Evolutionary conservation across 1,140 invertebrate species (phyloP), one percentile per base, ranked within the genome.

Genomic region (Spodoptera litura): DNA sequence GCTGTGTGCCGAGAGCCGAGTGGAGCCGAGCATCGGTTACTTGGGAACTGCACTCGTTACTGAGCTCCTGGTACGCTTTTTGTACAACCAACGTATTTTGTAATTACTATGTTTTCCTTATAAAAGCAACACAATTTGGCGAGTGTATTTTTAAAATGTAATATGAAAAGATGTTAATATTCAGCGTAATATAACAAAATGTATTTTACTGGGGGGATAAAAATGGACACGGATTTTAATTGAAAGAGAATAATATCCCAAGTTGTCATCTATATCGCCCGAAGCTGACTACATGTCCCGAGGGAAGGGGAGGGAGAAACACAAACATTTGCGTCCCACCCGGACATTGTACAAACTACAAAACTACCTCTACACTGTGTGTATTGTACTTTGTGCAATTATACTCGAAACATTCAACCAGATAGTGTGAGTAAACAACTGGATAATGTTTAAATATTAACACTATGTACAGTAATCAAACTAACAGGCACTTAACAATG

Each of bases 1-100:
- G 27, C 31, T 78, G 78, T 83, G 83, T 44, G 15, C 44, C 61
- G 68, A 35, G 62, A n/a, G 73, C 62, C 62, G 62, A 66, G 62
- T 49, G 62, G 62, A 49, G 52, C 49, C 78, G 78, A 73, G 61
- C 12, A 35, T 52, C 58, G 52, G 35, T 35, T 38, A 15, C 64
- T 68, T 51, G 49, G 11, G 64, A 52, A 27, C 64, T 68, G 64
- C 62, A 62, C 56, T 81, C 58, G 38, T 51, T 59, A 53, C 68
- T 52, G 51, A 58, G 66, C 64, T 64, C 71, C 20, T 68, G 13
- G 49, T 68, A 68, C 66, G 27, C 13, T 70, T 31, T 53, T 53
- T 70, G 31, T 56, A 15, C 53, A 58, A 38, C 71, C 71, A 27
- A 59, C 71, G 56, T 75, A 27, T 75, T 75, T 75, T 62, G 58